Base-by-base conservation (phyloP, 2,113 vertebrate genomes). In the Nematolebias whitei region DNA sequence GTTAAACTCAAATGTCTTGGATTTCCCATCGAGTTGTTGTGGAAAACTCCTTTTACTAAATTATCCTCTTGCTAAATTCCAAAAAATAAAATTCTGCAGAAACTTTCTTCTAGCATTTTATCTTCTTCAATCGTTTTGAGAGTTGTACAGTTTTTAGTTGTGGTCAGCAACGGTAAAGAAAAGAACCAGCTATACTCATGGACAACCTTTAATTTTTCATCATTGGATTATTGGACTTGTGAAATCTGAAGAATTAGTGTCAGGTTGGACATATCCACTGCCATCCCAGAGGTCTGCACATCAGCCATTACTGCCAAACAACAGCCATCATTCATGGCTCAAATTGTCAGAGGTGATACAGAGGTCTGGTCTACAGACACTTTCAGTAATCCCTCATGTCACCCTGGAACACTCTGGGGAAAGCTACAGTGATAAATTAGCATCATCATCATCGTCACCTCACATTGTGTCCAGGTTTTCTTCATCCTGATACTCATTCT, bases 371-470 rank as follows among this genome's bases (percentile, higher is more conserved):
- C 48, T 76, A 74, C 79, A 73, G 76, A 32, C 78, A 74, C 20
- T 8, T 53, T 81, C 71, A 20, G 49, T 77, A 75, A 86, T 90
- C 69, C 52, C 63, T 89, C 74, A 71, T 76, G 81, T 83, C 86
- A 44, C 52, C 61, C 57, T 39, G 4, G 68, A 81, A 83, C 78
- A 71, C 69, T 83, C 70, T 59, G 63, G 63, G 74, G 77, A 76
- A 73, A 63, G 26, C 63, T 44, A 6, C 47, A 41, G 35, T 86
- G 88, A 87, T 84, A 67, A 78, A 88, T 84, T 16, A 69, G 77
- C 68, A 77, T 85, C 61, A 76, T 85, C 58, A 62, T 76, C 72
- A 63, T 29, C 55, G 54, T 53, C 64, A 29, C 59, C 71, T 75
- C 69, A 53, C 76, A 66, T 79, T 50, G 39, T 71, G 72, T 73